Base-by-base conservation (phyloP, 1,140 invertebrate genomes). In the Diplogasteroides magnus region DNA sequence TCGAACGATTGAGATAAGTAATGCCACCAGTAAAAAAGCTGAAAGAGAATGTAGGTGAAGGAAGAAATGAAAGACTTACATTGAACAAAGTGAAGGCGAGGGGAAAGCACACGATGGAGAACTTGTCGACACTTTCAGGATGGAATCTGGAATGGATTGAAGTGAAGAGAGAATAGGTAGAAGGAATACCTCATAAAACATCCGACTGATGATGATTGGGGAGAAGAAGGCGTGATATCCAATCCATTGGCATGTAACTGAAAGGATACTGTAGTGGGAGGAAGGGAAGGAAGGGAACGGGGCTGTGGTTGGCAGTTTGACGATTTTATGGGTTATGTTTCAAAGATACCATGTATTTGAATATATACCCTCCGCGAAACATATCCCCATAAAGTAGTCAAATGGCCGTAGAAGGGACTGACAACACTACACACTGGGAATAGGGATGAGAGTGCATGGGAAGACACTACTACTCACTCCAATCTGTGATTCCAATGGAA, bases 31-130 rank as follows among this genome's bases (percentile, higher is more conserved):
- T 74, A 74, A 61, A 74, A 56, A 1, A 73, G 60, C 72, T 73
- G 65, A 63, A 72, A 64, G 15, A 48, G 19, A 14, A 31, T 27
- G 6, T 64, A 1, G 61, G 13, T 32, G 19, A 1, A 23, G 29
- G 57, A 61, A 55, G 1, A n/a, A 63, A 13, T 15, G 23, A 2
- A 0, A n/a, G 31, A 58, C 62, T 68, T 59, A 68, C 74, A 64
- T 76, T 76, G 61, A 76, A 76, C 29, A 76, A 60, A 2, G 74
- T 76, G 61, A 76, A 76, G 2, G 74, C 74, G 59, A 81, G 56
- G 14, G 80, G 80, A 59, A 81, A 81, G 26, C 67, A 66, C n/a
- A 81, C 80, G 32, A 83, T 81, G n/a, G 73, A 77, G 19, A 83
- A 62, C 56, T 82, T 82, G 71, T 81, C 80, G 31, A 81, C 76